Base-by-base conservation (phyloP, 2,888 invertebrate genomes). In the Lasioglossum leucozonium region DNA sequence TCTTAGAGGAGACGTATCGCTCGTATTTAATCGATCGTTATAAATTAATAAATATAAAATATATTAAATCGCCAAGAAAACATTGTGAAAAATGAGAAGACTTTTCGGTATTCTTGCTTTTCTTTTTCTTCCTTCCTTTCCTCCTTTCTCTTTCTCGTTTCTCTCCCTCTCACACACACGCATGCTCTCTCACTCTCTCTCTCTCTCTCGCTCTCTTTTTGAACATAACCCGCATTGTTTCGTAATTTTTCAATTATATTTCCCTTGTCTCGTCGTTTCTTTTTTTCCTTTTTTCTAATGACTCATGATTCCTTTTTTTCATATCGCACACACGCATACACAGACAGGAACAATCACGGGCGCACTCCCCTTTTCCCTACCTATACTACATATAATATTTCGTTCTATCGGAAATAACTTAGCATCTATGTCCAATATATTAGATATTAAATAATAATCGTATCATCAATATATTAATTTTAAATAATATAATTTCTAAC, bases 401-500 rank as follows among this genome's bases (percentile, higher is more conserved):
- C 47, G 82, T 87, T 88, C 91, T 91, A 88, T 87, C 87, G 89
- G 92, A 93, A 92, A 93, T 93, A 93, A 94, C 94, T 94, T 94
- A 94, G 88, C 81, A 84, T 86, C 92, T 93, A 94, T 88, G 88
- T 94, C 92, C 92, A 94, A 95, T 94, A 94, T 94, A 94, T 94
- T 94, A 94, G 91, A 92, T 94, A 94, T 94, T 94, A 93, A 93
- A 94, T 93, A 93, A 93, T 92, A 89, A 91, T 88, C 88, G 89
- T 92, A 92, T 93, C 86, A 93, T 93, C 90, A 94, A 95, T 94
- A 95, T 95, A 94, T 94, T 94, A 94, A 94, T 93, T 94, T 94
- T 93, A 94, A 94, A 94, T 95, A 95, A 94, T 93, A 93, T 93
- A 91, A 94, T 93, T 94, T 94, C 92, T 93, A 94, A 95, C 93